These are phyloP conservation scores for Coracias cyanogaster DNA, from an alignment of 2,797 vertebrate genomes.

Conservation along the genomic window DNA sequence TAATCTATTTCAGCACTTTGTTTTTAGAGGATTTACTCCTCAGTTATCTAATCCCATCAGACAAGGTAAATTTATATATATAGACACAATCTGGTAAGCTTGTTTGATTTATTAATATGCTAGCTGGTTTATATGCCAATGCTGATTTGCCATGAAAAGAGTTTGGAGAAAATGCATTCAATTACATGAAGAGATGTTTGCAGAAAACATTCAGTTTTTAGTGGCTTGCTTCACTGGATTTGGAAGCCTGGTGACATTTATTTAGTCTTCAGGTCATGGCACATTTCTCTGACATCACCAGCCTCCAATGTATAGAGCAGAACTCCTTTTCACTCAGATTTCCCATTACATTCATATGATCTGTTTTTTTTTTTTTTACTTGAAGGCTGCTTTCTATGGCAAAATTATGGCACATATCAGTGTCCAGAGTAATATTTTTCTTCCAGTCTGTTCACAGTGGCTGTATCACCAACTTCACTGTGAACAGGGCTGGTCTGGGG, in stretches of 20 bases:
- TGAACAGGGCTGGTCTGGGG: background rate
- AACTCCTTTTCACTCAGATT: background rate
- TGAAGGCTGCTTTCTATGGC: background rate
- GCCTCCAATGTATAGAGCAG: background rate
- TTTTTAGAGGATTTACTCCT: background rate
- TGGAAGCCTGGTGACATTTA: conserved; percentile 10
- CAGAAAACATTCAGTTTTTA: background rate
- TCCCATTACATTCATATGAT: background rate
- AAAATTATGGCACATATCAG: background rate
- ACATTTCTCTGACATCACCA: background rate
- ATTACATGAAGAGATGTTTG: background rate
- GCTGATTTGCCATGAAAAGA: background rate
- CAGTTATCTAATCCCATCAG: background rate
- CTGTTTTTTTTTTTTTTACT: background rate
- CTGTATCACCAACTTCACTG: background rate
- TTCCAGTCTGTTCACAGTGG: background rate
- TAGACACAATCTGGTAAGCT: background rate
- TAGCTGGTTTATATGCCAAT: background rate
- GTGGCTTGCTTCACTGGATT: background rate
- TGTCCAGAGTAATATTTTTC: background rate
- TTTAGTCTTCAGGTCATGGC: background rate
- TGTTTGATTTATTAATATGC: background rate
- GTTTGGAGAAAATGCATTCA: background rate
- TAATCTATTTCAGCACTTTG: background rate
- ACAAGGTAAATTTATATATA: background rate